These are phyloP conservation scores for Mesochorus sp. DNA, from an alignment of 2,888 invertebrate species.

Conservation along the genomic window DNA sequence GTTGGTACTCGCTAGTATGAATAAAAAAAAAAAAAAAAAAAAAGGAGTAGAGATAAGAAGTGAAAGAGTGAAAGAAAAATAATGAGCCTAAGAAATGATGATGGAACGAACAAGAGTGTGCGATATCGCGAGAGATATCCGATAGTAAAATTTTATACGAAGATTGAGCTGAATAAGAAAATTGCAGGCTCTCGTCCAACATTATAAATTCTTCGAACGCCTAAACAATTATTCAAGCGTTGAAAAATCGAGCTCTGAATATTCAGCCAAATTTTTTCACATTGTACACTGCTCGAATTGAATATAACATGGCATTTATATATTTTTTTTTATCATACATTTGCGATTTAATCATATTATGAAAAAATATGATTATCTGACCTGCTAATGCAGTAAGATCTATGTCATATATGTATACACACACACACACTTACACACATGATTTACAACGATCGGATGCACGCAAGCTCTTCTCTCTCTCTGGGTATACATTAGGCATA, in stretches of 20 bases:
- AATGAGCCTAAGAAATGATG: slow-evolving; percentile 32
- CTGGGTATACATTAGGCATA: slow-evolving; percentile 25
- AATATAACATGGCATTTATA: too few relatives aligned
- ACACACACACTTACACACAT: neutral
- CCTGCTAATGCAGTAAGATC: neutral
- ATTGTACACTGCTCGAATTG: too few relatives aligned
- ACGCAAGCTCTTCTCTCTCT: slow-evolving; percentile 18
- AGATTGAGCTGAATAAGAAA: neutral
- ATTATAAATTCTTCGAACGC: neutral
- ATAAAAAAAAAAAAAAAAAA: neutral
- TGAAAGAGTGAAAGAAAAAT: neutral
- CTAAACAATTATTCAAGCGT: neutral
- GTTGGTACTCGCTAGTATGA: too few relatives aligned
- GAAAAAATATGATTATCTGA: slow-evolving; percentile 20
- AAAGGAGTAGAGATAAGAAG: neutral
- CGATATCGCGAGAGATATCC: slow-evolving; percentile 20
- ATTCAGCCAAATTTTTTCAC: neutral
- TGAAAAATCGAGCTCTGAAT: neutral
- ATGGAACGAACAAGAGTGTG: slow-evolving; percentile 42
- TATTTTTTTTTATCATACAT: too few relatives aligned
- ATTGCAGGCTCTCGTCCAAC: neutral
- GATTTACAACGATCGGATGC: slow-evolving; percentile 30
- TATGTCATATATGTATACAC: neutral
- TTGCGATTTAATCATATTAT: too few relatives aligned
- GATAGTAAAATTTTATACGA: slow-evolving; percentile 17